phyloP scores from a whole-genome alignment of 2,113 vertebrate species.

The Nansenia antarctica region DNA sequence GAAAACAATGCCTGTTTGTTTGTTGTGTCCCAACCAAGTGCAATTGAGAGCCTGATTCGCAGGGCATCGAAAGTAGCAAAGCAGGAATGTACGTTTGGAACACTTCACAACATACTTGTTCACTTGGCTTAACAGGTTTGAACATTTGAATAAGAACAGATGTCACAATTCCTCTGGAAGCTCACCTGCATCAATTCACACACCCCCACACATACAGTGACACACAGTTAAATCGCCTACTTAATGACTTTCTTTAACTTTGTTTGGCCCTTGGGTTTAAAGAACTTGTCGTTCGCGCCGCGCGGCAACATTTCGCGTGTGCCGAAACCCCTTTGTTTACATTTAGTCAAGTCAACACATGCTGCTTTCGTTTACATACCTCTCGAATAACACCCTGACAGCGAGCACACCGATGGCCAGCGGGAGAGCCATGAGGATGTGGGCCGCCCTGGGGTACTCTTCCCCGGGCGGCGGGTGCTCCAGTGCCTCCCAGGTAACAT shows the following conservation, averaged over 20 bases:
- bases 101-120: too few relatives aligned
- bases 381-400: conserved; percentile 61
- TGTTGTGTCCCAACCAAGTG: too few relatives aligned
- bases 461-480: conserved; percentile 62
- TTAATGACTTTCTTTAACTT: too few relatives aligned
- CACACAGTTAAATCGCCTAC: too few relatives aligned
- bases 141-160: too few relatives aligned
- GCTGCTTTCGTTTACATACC: conserved; percentile 37
- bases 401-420: conserved; percentile 56
- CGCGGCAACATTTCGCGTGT: not conserved
- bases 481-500: conserved; percentile 67
- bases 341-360: not conserved
- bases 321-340: not conserved
- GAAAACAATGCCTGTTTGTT: not conserved
- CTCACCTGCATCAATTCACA: too few relatives aligned
- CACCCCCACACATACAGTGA: not conserved
- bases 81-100: too few relatives aligned
- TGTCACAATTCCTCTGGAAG: too few relatives aligned
- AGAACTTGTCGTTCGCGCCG: not conserved
- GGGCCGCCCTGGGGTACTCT: conserved; percentile 52
- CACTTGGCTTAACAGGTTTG: too few relatives aligned
- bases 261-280: too few relatives aligned
- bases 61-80: too few relatives aligned
- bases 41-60: too few relatives aligned
- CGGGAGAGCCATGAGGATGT: conserved; percentile 54